Base-by-base conservation (phyloP, 53 echinoderm and acorn worm genomes). In the Luidia sarsii region DNA sequence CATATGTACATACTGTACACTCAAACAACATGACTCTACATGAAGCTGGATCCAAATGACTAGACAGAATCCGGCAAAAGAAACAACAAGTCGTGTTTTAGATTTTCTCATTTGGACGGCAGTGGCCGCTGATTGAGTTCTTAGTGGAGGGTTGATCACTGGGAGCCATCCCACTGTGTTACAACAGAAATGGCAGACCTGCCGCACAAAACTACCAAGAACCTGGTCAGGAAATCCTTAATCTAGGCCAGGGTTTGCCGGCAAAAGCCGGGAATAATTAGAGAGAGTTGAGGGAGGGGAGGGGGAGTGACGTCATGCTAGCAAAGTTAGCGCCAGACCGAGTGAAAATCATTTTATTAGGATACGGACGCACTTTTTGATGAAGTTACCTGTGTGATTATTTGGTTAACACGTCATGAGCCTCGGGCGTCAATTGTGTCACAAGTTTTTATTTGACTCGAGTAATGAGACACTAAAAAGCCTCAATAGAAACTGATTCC, bases 21-120 rank as follows among this genome's bases (percentile, higher is more conserved):
- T n/a, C n/a, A n/a, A n/a, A n/a, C n/a, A n/a, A n/a, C n/a, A n/a
- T n/a, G n/a, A n/a, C n/a, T n/a, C n/a, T n/a, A n/a, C n/a, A n/a
- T n/a, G n/a, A n/a, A n/a, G n/a, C n/a, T n/a, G n/a, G n/a, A n/a
- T n/a, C n/a, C 6, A 55, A 13, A 72, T 72, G 72, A 72, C 72
- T 71, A 3, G 6, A 53, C 54, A 71, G 36, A 22, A 71, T 22
- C 33, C 27, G 50, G 38, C 41, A 35, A 21, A n/a, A 11, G 6
- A 70, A 51, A 71, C 23, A 37, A 55, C 33, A 71, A 55, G 54
- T 20, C 36, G 39, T 71, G 72, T 71, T 71, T 56, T 72, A 54
- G 55, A 72, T 72, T 56, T 38, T 48, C 55, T 54, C 37, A 72
- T n/a, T 56, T 72, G 54, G 35, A 6, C 25, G 10, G 7, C 39